Evolutionary conservation across 2,113 vertebrate species (phyloP), one percentile per base, ranked within the genome.

Genomic region (Paratilapia polleni): DNA sequence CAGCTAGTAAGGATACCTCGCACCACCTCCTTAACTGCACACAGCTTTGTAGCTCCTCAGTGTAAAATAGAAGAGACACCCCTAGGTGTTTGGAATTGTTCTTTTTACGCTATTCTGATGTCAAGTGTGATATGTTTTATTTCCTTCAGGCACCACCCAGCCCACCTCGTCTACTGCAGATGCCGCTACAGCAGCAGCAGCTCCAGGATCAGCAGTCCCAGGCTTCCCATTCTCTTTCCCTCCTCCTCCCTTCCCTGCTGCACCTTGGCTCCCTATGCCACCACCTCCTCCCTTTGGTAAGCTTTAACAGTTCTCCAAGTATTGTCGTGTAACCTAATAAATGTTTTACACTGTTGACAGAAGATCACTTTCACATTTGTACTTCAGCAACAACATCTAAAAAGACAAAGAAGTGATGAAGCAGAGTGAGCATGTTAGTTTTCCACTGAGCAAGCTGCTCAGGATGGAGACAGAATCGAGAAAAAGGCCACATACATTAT

Each of bases 221-320:
- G 96, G 96, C 5, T 97, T 99, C 77, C 97, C 97, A 2, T 97
- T 98, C 80, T 92, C 95, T 57, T 95, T 96, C 87, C 95, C 94
- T 1, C 95, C 96, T 22, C 97, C 97, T 1, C 97, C 97, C 17
- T 95, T 97, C 86, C 94, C 96, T 26, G 86, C 94, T 5, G 91
- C 96, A 2, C 97, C 97, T 0, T 98, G 97, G 97, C 93, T 98
- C 93, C 95, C 97, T 17, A 97, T 98, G 97, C 97, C 98, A 0
- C 97, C 97, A 31, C 97, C 97, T 1, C 97, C 97, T 0, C 96
- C 97, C 10, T 98, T 98, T 1, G 96, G 97, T 98, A 92, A 94
- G 85, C 12, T 31, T 62, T 24, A 5, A 11, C 7, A 17, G 2
- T 4, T 52, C n/a, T 38, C 3, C n/a, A 34, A 70, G 68, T 24